Evolutionary conservation across 2,113 vertebrate genomes (phyloP), one percentile per base, ranked within the genome.

Genomic region (Eudyptes chrysolophus): DNA sequence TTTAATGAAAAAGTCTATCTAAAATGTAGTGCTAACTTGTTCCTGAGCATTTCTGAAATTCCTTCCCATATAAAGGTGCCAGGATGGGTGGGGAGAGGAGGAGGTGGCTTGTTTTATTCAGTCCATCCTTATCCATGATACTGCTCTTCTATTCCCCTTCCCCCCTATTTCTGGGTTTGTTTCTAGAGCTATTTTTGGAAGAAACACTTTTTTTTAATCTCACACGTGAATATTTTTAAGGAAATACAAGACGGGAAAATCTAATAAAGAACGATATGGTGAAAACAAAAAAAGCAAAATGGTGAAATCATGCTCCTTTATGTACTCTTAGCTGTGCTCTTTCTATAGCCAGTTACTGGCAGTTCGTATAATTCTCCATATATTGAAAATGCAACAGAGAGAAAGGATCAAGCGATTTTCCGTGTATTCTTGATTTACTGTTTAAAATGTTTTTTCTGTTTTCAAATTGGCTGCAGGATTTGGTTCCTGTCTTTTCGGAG

Each of bases 41-140:
- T 97, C 54, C 69, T 66, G 26, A 75, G 34, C 83, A 70, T 93
- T 93, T 96, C 81, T 69, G 34, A 92, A 93, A 95, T 90, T 89
- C 81, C 74, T 96, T 93, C 55, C 82, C 66, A 40, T 84, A 46
- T 74, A 87, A 72, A 95, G 62, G 55, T 89, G 62, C 19, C 62
- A 54, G 40, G 42, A 77, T 0, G 10, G 21, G 36, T 82, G 8
- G 30, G 36, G 34, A 65, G 58, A 52, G 16, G 40, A 87, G 26
- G 58, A 92, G 24, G 22, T 86, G 46, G 27, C n/a, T 83, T 94
- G 46, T 55, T 93, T 71, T 77, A 61, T 77, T 81, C 34, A 70
- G 19, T 83, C 40, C 1, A 1, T 81, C 71, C 42, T 80, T 94
- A 65, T 34, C 30, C 3, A 0, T 49, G 16, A 25, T 65, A 24